Evolutionary conservation across 2,888 invertebrate species (phyloP), one percentile per base, ranked within the genome.

Genomic region (Plagiodera versicolora): DNA sequence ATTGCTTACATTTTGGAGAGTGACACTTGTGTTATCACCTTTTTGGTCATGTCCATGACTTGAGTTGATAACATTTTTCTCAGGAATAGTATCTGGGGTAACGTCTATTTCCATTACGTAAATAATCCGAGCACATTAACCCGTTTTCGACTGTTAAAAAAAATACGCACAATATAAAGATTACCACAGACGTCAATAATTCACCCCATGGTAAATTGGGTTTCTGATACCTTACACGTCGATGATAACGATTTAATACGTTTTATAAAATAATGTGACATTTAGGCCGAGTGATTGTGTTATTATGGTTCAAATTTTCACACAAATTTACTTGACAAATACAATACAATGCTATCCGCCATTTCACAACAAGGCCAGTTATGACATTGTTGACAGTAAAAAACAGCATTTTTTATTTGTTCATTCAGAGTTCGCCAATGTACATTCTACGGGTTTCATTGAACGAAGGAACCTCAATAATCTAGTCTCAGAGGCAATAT

Each of bases 51-150:
- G 73, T 60, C 66, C 69, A 59, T 72, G 73, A 72, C 72, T 73
- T 60, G 71, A 72, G 60, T 64, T 64, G 60, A 67, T 69, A 61
- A 72, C 73, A 68, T 71, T 72, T 68, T 74, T 76, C 63, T 78
- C 77, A 64, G 71, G 68, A 67, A 69, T 73, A 69, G 68, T 70
- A 63, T 79, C 77, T 62, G 75, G 76, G 66, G 77, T 77, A 68
- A 79, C 79, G 76, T 80, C 79, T 75, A 80, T 77, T 80, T 81
- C 81, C 81, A 81, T 80, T 72, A 79, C 78, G 76, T 64, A 71
- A 66, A 60, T 58, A 63, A 65, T 62, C 55, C 63, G 59, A 65
- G 65, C 54, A 67, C 70, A 72, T 71, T 66, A 71, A 72, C 64
- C 60, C 63, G 56, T 68, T 64, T 60, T 52, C 57, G 58, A 61